Evolutionary conservation across 2,888 invertebrate species (phyloP), one percentile per base, ranked within the genome.

Genomic region (Chloroclysta siterata): DNA sequence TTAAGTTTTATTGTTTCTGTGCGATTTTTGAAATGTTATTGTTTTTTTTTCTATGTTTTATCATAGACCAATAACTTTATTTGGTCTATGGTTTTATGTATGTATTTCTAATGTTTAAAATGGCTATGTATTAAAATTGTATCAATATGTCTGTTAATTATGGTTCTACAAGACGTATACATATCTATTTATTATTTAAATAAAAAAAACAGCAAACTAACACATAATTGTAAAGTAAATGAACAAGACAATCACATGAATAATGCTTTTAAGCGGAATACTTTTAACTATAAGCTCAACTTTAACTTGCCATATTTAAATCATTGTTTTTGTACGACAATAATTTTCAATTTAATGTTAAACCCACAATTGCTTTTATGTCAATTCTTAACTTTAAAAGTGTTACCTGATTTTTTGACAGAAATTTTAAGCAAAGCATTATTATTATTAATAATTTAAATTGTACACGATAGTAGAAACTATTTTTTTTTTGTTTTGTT

Each of bases 321-420:
- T 42, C 46, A 53, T 42, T 48, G 47, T 55, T 53, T 78, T 82
- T 79, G n/a, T 80, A 81, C 70, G 83, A 87, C 36, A 11, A 39
- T 50, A 33, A 29, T 5, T 50, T 50, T 50, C 84, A 87, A 86
- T 84, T 83, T 77, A 72, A 57, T 50, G 2, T 80, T 82, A 78
- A 22, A 50, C n/a, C 52, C 80, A 72, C 75, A 73, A 72, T 82
- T 81, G 74, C 71, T 84, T 87, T 83, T 65, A 77, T 68, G 87
- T 87, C 85, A 87, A 87, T 88, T 87, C 72, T 78, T 79, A 74
- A 75, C 65, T 70, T 64, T 75, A 75, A 39, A 76, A 71, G 71
- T 42, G 47, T 48, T 42, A 69, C 56, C 62, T 68, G 68, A 65
- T 67, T 70, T 69, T 66, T 58, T 54, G 52, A 17, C 51, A 65